These are phyloP conservation scores for Clanis bilineata DNA, from an alignment of 2,888 invertebrate genomes.

Conservation along the genomic window DNA sequence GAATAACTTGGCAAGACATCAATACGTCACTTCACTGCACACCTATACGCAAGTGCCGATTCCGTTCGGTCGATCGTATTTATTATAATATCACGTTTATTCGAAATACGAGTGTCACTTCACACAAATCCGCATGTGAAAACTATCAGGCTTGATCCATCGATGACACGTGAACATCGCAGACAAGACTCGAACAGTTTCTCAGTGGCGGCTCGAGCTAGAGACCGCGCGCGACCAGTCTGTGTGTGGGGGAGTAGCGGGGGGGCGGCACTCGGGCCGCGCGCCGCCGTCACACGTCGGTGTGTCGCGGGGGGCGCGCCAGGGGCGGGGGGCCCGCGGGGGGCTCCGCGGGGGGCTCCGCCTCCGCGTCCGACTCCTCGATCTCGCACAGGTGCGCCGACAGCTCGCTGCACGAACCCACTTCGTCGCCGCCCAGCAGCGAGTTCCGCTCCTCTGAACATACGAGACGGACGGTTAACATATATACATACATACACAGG, in stretches of 20 bases:
- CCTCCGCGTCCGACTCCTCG: conserved; percentile 92
- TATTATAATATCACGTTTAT: background rate
- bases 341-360: conserved; percentile 62
- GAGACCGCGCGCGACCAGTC: conserved; percentile 27
- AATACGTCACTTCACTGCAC: background rate
- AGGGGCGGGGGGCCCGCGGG: conserved; percentile 33
- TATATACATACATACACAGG: background rate
- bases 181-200: conserved; percentile 7
- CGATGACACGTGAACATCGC: conserved; percentile 5
- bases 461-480: background rate
- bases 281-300: conserved; percentile 68
- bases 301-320: conserved; percentile 38
- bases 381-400: conserved; percentile 96
- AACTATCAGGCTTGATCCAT: conserved; percentile 18
- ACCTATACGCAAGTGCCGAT: too few species aligned
- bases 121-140: background rate
- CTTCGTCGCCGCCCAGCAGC: conserved; percentile 83
- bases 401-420: conserved; percentile 90
- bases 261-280: conserved; percentile 35
- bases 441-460: conserved; percentile 87
- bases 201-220: conserved; percentile 20
- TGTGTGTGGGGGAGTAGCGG: conserved; percentile 32
- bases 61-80: background rate
- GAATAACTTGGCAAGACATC: background rate
- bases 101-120: background rate